phyloP scores from a whole-genome alignment of 1,140 invertebrate genomes.

The Drosophila kanapiae region DNA sequence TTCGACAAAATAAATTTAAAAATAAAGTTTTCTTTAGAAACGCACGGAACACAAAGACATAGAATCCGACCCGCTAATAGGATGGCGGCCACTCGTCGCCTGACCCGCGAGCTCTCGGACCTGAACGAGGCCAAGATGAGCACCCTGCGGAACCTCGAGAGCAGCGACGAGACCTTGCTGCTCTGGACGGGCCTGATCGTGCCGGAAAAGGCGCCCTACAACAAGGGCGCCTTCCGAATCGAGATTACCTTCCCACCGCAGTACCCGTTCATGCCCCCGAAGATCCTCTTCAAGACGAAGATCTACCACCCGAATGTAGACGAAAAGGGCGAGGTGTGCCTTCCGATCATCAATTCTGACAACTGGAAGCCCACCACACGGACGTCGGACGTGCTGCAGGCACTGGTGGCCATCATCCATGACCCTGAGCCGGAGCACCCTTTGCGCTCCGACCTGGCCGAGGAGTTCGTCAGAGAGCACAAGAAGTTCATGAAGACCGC shows the following conservation, averaged over 20 bases:
- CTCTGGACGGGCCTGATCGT: slow-evolving; percentile 97
- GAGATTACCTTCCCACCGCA: slow-evolving; percentile 99
- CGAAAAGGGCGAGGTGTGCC: slow-evolving; percentile 99
- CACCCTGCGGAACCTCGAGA: slow-evolving; percentile 96
- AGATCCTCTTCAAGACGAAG: slow-evolving; percentile 99
- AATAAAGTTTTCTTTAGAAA: slow-evolving; percentile 1
- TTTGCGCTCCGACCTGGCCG: slow-evolving; percentile 96
- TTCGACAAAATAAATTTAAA: slow-evolving; percentile 31
- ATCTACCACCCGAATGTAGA: slow-evolving; percentile 99
- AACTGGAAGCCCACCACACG: slow-evolving; percentile 99
- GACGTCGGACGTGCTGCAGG: slow-evolving; percentile 99
- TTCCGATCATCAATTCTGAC: slow-evolving; percentile 98
- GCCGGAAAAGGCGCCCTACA: slow-evolving; percentile 98
- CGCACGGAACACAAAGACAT: slow-evolving; percentile 8
- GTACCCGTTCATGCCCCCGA: slow-evolving; percentile 99
- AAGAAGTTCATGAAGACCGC: slow-evolving; percentile 99
- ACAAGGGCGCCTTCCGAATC: slow-evolving; percentile 99
- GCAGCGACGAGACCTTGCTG: slow-evolving; percentile 95
- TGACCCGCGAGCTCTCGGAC: slow-evolving; percentile 94
- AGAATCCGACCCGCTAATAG: slow-evolving; percentile 14
- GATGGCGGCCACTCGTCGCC: slow-evolving; percentile 89
- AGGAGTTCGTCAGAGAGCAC: slow-evolving; percentile 97
- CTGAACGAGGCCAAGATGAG: slow-evolving; percentile 90
- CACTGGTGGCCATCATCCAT: slow-evolving; percentile 97
- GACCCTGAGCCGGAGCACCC: slow-evolving; percentile 99